A percentile compares a stretch with the other conserved stretches of the same genome.
These are phyloP conservation scores for Malurus cyaneus DNA, from an alignment of 2,113 vertebrate genomes.

Conservation along the genomic window DNA sequence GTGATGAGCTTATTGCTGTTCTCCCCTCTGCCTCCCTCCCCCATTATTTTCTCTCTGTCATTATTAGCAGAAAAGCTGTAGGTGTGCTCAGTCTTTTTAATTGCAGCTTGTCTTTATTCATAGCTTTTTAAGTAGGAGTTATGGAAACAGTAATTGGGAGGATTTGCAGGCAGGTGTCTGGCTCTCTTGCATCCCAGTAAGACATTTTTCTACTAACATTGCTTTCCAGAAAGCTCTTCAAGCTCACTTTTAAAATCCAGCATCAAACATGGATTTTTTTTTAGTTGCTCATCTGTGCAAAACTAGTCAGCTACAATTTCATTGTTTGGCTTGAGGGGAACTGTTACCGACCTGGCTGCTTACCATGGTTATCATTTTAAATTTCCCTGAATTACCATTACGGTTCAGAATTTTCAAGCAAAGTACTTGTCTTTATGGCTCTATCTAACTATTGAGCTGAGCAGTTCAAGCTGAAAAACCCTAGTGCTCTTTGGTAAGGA, in stretches of 20 bases:
- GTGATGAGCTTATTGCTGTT: neutral
- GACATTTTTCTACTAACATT: neutral
- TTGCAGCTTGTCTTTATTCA: constrained; percentile 53
- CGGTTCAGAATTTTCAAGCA: neutral
- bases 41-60: neutral
- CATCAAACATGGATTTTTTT: neutral
- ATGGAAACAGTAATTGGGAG: constrained; percentile 43
- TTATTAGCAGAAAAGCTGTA: constrained; percentile 40
- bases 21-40: neutral
- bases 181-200: neutral
- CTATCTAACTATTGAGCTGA: neutral
- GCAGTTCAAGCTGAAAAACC: constrained; percentile 40
- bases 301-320: neutral
- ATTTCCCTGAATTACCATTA: neutral
- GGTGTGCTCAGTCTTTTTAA: constrained; percentile 51
- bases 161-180: constrained; percentile 53
- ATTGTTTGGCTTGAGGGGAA: neutral
- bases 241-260: neutral
- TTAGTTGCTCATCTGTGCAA: neutral
- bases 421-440: neutral
- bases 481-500: neutral
- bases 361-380: neutral
- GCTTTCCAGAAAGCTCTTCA: constrained; percentile 38
- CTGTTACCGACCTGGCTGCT: constrained; percentile 24
- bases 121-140: constrained; percentile 63